These are phyloP conservation scores for Choloepus hoffmanni DNA, from an alignment of 2,113 vertebrate species.

Conservation along the genomic window DNA sequence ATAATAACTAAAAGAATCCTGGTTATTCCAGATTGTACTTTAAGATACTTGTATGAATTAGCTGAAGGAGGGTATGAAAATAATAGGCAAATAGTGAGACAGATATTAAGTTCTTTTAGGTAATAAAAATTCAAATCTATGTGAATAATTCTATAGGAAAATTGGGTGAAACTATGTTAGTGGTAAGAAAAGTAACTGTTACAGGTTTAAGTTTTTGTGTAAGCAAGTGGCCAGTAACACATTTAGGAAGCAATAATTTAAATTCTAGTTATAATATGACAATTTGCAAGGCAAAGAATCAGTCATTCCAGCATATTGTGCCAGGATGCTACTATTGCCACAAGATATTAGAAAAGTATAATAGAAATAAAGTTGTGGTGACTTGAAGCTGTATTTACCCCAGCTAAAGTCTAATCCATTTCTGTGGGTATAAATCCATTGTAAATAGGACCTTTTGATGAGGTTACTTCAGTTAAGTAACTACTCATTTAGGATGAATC, in stretches of 20 bases:
- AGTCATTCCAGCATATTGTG: neutral
- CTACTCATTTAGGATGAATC: too few relatives aligned
- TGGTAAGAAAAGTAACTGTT: neutral
- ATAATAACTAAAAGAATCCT: neutral
- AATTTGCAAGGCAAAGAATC: conserved; percentile 27
- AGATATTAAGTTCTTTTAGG: neutral
- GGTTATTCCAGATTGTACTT: conserved; percentile 15
- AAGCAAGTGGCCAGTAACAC: neutral
- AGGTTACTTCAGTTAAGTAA: too few relatives aligned
- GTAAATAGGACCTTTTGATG: too few relatives aligned
- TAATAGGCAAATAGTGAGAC: neutral
- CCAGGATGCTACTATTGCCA: neutral
- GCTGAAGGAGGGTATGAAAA: neutral
- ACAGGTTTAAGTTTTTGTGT: neutral
- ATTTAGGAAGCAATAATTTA: neutral
- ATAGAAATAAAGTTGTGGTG: neutral
- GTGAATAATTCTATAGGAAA: neutral
- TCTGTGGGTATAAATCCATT: too few relatives aligned
- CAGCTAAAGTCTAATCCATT: too few relatives aligned
- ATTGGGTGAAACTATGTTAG: neutral
- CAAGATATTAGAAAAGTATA: neutral
- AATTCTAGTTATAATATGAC: conserved; percentile 18
- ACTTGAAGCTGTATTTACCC: too few relatives aligned
- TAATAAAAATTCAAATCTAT: neutral
- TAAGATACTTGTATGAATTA: conserved; percentile 25